Conservation (phyloP, 1,140 invertebrate genomes). For the Drosophila quadrilineata region DNA sequence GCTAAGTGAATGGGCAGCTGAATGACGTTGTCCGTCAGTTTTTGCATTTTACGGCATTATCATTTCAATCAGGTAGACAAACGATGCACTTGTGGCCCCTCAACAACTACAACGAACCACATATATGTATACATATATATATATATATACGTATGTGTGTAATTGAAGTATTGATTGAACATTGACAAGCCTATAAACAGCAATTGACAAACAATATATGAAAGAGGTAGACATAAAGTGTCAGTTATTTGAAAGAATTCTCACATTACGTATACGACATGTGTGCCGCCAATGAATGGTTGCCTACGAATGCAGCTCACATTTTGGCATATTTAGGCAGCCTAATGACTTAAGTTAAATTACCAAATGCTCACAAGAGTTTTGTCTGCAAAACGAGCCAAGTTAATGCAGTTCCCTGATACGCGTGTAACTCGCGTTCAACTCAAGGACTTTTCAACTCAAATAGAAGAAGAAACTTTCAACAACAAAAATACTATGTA, state of each 20-base stretch:
- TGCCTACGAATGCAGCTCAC: no score
- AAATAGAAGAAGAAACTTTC: constrained; percentile 32
- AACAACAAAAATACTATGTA: constrained; percentile 19
- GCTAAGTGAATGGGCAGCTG: not conserved
- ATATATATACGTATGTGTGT: no score
- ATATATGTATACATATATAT: no score
- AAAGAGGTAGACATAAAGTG: no score
- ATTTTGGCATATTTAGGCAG: no score
- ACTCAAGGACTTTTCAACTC: constrained; percentile 18
- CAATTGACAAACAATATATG: no score
- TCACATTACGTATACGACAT: constrained; percentile 6
- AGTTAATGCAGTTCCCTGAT: constrained; percentile 1
- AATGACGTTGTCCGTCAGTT: not conserved
- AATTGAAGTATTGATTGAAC: not conserved
- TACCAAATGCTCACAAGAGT: not conserved
- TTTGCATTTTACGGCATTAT: constrained; percentile 58
- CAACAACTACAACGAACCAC: not conserved
- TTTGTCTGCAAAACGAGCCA: not conserved
- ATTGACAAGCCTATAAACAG: no score
- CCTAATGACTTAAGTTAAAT: not conserved
- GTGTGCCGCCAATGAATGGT: no score
- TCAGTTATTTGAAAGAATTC: no score
- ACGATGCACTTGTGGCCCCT: constrained; percentile 19
- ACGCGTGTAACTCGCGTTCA: not conserved
- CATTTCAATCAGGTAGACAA: constrained; percentile 46